phyloP scores from a whole-genome alignment of 53 echinoderm and acorn worm genomes.

The Paracentrotus lividus region DNA sequence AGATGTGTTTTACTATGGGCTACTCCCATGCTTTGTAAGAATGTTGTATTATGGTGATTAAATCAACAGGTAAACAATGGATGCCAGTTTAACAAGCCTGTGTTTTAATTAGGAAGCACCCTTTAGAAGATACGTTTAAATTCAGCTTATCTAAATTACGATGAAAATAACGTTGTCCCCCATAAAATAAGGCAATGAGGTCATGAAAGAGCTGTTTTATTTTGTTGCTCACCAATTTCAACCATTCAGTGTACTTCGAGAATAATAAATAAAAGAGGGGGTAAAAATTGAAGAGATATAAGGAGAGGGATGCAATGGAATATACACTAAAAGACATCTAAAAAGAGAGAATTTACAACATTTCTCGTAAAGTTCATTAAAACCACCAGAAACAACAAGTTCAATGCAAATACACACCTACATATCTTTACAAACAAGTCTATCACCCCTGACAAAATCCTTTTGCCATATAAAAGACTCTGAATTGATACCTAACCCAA shows the following conservation, averaged over 20 bases:
- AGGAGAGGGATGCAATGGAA: too few species aligned
- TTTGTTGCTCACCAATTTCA: neutral
- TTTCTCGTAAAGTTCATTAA: neutral
- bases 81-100: neutral
- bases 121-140: neutral
- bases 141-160: neutral
- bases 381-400: slow-evolving; percentile 1
- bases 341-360: neutral
- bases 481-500: neutral
- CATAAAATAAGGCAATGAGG: neutral
- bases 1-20: neutral
- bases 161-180: neutral
- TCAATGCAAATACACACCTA: slow-evolving; percentile 38
- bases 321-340: neutral
- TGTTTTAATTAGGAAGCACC: neutral
- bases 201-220: neutral
- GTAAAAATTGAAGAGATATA: neutral
- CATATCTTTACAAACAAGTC: neutral
- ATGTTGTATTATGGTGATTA: neutral
- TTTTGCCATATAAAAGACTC: neutral
- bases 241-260: neutral
- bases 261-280: neutral
- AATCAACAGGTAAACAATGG: neutral
- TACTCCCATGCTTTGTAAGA: neutral
- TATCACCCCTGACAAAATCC: slow-evolving; percentile 4